Percentiles rank a stretch among this genome's conserved stretches.
Evolutionary conservation across 2,888 invertebrate genomes (phyloP).

Genomic region (Xestia sexstrigata): DNA sequence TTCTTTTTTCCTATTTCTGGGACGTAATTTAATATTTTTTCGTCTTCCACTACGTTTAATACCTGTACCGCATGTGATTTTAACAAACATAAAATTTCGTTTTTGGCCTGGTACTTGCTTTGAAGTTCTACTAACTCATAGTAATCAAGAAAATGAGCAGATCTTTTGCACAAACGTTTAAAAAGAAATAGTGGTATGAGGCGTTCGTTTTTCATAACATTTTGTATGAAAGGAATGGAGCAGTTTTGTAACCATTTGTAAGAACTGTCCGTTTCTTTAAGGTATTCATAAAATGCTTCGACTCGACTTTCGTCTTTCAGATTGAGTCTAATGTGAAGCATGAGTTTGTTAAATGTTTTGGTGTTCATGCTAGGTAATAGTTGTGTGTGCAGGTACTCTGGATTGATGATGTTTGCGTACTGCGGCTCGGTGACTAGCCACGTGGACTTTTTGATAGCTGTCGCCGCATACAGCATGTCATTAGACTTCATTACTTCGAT

Average conservation of each 20-base stretch:
- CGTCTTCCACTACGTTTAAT: slow-evolving; percentile 73
- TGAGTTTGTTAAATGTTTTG: slow-evolving; percentile 78
- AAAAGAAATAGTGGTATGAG: slow-evolving; percentile 61
- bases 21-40: slow-evolving; percentile 26
- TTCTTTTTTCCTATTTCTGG: slow-evolving; percentile 72
- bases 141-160: slow-evolving; percentile 71
- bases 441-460: slow-evolving; percentile 78
- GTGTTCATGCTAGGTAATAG: slow-evolving; percentile 79
- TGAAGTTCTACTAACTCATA: slow-evolving; percentile 29
- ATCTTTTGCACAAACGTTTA: slow-evolving; percentile 77
- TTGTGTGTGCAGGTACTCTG: slow-evolving; percentile 75
- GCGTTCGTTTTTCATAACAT: slow-evolving; percentile 67
- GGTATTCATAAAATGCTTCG: slow-evolving; percentile 79
- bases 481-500: slow-evolving; percentile 76
- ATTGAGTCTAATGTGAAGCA: slow-evolving; percentile 77
- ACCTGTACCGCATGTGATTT: slow-evolving; percentile 70
- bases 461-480: slow-evolving; percentile 81
- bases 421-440: slow-evolving; percentile 81
- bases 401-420: slow-evolving; percentile 80
- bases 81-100: slow-evolving; percentile 64
- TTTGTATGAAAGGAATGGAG: slow-evolving; percentile 76
- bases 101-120: not conserved
- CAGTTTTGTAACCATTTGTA: slow-evolving; percentile 82
- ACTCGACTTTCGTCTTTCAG: slow-evolving; percentile 78
- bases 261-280: slow-evolving; percentile 69